Evolutionary conservation across 2,797 vertebrate species (phyloP).

Genomic region (Alectoris magna): DNA sequence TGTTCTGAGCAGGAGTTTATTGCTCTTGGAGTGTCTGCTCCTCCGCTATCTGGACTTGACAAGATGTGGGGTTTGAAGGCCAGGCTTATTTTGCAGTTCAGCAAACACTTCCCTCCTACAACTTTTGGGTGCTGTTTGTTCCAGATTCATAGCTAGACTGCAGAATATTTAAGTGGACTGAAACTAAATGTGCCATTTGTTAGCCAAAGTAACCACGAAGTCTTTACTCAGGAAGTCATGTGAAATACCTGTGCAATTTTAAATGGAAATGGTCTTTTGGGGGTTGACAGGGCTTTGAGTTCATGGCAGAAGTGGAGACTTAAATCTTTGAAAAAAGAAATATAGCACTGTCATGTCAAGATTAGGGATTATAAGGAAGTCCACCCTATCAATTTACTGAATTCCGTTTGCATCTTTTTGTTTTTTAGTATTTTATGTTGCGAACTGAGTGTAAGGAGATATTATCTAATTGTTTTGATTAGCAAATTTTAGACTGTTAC

Average conservation of each 20-base stretch:
- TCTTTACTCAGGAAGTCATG: not conserved
- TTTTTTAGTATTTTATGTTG: not conserved
- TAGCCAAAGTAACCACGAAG: not conserved
- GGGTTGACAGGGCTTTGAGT: not conserved
- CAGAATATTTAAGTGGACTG: not conserved
- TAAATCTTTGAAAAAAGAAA: not conserved
- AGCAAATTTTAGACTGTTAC: not conserved
- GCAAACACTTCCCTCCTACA: accelerated
- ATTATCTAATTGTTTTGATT: not conserved
- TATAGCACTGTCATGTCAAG: not conserved
- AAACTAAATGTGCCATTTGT: not conserved
- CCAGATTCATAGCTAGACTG: not conserved
- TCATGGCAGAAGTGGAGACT: not conserved
- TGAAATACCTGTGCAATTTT: not conserved
- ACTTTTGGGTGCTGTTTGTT: not conserved
- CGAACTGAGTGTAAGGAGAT: not conserved
- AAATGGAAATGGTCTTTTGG: not conserved
- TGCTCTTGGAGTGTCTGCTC: not conserved
- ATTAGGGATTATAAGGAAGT: not conserved
- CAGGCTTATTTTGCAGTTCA: not conserved
- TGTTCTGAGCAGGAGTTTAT: not conserved
- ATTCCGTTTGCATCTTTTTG: not conserved
- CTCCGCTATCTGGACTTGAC: not conserved
- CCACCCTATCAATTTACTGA: not conserved
- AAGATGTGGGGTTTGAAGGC: not conserved